Evolutionary conservation across 2,797 vertebrate species (phyloP), one percentile per base, ranked within the genome.

Genomic region (Melanotaenia maccullochi): DNA sequence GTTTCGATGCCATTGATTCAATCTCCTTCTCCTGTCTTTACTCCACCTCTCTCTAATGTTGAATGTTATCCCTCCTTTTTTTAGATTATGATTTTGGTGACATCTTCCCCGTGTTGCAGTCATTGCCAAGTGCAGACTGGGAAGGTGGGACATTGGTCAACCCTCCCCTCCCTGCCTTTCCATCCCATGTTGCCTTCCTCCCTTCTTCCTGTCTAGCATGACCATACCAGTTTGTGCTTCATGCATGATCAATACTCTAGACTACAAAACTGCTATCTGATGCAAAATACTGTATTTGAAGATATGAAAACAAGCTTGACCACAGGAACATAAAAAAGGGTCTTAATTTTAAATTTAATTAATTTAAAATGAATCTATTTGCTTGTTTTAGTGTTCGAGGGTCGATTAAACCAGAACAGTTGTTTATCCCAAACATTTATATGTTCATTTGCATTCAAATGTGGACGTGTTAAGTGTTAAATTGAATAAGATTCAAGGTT

Each of bases 51-150:
- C 36, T 88, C 95, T 97, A 97, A 97, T 93, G 89, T 90, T 94
- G 76, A 94, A 91, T 96, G 77, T 98, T 96, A 94, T 97, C 95
- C 89, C 94, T 95, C 95, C 5, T 96, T 96, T 96, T 95, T 97
- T 88, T 99, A 99, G 98, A 99, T 98, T 99, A 98, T 99, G 98
- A 99, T 98, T 99, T 99, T 94, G 97, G 97, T 96, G 98, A 99
- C 96, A 96, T 97, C 95, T 99, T 98, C 94, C 97, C 97, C 80
- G 96, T 97, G 95, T 96, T 96, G 96, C 97, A 97, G 96, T 96
- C 97, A 94, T 91, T 98, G 92, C 97, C 96, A 95, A 97, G 95
- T 96, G 95, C 96, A 97, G 97, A 97, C 96, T 99, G 98, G 98
- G 98, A 98, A 99, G 98, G 98, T 99, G 97, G 97, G 97, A 96